phyloP scores from a whole-genome alignment of 2,888 invertebrate species.

The Tetropium fuscum region DNA sequence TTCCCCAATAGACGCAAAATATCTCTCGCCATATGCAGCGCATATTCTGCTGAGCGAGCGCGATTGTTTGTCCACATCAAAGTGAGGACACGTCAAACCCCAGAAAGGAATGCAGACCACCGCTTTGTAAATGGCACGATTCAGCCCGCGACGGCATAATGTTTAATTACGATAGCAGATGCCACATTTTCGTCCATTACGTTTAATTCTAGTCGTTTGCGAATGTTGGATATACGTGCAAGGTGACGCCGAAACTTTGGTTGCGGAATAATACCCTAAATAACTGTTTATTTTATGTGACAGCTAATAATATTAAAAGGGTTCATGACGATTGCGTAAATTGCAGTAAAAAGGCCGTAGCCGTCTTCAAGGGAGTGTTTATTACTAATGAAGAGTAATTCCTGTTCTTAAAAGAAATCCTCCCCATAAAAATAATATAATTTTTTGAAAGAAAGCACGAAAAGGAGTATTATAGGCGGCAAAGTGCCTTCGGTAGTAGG shows the following conservation, averaged over 20 bases:
- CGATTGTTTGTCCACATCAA: constrained; percentile 3
- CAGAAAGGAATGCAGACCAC: constrained; percentile 3
- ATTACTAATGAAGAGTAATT: constrained; percentile 2
- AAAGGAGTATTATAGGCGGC: no score
- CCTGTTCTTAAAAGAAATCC: constrained; percentile 6
- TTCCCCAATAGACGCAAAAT: constrained; percentile 1
- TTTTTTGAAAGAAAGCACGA: no score
- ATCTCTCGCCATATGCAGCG: neutral
- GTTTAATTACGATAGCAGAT: constrained; percentile 29
- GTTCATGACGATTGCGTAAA: constrained; percentile 19
- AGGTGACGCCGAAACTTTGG: constrained; percentile 29
- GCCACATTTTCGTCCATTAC: constrained; percentile 33
- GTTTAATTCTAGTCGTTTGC: constrained; percentile 26
- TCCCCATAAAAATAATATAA: neutral
- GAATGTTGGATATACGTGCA: constrained; percentile 23
- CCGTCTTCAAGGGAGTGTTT: constrained; percentile 7
- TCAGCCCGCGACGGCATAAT: neutral
- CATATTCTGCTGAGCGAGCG: neutral
- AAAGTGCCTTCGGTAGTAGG: no score
- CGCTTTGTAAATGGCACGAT: constrained; percentile 7
- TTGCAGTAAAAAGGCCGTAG: neutral
- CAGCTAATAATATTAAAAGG: constrained; percentile 29
- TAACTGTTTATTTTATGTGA: constrained; percentile 27
- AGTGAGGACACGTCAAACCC: constrained; percentile 1
- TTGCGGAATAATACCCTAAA: constrained; percentile 11